Evolutionary conservation across 1,140 invertebrate species (phyloP).

Genomic region (Penaeus vannamei): DNA sequence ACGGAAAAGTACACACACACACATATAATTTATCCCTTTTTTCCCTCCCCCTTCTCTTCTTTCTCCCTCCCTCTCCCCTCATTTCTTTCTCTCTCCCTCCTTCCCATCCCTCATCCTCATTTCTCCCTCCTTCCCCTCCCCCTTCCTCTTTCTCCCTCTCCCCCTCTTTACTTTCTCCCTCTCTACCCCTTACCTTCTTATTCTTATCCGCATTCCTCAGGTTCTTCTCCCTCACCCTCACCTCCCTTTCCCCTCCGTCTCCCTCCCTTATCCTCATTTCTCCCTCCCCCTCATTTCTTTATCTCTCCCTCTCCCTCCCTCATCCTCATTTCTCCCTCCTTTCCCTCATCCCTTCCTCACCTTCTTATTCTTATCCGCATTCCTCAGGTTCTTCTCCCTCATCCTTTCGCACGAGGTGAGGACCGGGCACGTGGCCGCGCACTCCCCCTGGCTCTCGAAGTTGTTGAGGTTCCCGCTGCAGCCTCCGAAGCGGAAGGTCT

Average conservation of each 20-base stretch:
- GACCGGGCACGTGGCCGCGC: slow-evolving; percentile 71
- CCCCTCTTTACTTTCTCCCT: background rate
- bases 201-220: slow-evolving; percentile 79
- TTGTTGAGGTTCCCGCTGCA: slow-evolving; percentile 90
- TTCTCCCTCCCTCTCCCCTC: no score
- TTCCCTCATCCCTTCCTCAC: slow-evolving; percentile 71
- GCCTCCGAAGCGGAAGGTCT: slow-evolving; percentile 80
- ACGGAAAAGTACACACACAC: no score
- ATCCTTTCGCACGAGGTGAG: slow-evolving; percentile 85
- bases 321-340: background rate
- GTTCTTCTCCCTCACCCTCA: slow-evolving; percentile 77
- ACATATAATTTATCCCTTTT: background rate
- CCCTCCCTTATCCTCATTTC: no score
- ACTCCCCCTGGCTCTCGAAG: slow-evolving; percentile 87
- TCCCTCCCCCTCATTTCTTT: background rate
- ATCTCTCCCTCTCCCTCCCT: background rate
- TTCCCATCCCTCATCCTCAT: no score
- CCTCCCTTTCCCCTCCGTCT: no score
- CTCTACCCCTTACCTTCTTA: slow-evolving; percentile 76
- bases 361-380: slow-evolving; percentile 79
- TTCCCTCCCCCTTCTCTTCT: no score
- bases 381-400: slow-evolving; percentile 82
- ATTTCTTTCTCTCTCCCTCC: no score
- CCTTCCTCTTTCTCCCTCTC: background rate
- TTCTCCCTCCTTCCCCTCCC: no score